These are phyloP conservation scores for Petaurus breviceps DNA, from an alignment of 2,113 vertebrate species.

Conservation along the genomic window DNA sequence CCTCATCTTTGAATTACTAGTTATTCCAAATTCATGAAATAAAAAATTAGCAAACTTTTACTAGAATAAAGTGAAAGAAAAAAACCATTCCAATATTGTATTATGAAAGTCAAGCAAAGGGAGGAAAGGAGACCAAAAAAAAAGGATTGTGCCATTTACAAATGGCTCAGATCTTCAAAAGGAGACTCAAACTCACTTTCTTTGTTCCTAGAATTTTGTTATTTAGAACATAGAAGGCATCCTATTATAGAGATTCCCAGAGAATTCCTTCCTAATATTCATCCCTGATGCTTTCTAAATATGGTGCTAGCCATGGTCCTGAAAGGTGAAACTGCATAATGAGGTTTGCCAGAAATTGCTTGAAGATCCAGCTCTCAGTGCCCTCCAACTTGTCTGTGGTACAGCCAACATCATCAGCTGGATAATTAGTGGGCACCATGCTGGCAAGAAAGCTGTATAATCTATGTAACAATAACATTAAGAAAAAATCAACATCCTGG, in stretches of 20 bases:
- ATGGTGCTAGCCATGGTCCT: neutral
- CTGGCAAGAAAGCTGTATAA: conserved; percentile 75
- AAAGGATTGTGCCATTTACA: neutral
- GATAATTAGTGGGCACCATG: conserved; percentile 73
- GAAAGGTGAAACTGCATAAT: neutral
- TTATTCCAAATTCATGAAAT: neutral
- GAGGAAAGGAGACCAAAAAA: neutral
- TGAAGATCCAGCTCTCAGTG: neutral
- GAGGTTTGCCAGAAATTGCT: neutral
- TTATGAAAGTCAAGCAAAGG: neutral
- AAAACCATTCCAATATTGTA: neutral
- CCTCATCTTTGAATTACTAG: neutral
- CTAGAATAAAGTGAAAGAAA: neutral
- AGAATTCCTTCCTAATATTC: neutral
- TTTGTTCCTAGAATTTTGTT: conserved; percentile 3
- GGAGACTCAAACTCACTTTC: neutral
- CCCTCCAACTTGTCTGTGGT: conserved; percentile 29
- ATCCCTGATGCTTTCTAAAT: neutral
- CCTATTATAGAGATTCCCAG: neutral
- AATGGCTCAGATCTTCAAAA: neutral
- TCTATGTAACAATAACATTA: conserved; percentile 80
- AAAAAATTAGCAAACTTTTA: conserved; percentile 42
- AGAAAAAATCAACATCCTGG: conserved; percentile 74
- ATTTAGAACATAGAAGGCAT: neutral
- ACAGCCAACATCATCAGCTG: conserved; percentile 50